A percentile compares a stretch with the other conserved stretches of the same genome.
phyloP scores from a whole-genome alignment of 2,888 invertebrate genomes.

The Aleiodes testaceus region DNA sequence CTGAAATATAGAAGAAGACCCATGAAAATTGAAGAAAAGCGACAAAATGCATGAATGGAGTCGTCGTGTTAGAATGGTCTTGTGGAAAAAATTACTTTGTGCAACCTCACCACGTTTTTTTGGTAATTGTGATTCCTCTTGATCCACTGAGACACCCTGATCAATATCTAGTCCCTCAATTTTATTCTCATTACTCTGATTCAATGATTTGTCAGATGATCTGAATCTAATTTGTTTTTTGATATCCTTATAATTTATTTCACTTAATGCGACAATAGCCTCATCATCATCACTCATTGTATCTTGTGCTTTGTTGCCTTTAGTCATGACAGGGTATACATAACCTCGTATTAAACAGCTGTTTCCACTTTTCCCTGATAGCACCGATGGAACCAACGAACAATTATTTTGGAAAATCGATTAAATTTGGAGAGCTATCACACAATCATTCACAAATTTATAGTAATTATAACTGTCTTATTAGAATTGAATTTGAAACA shows the following conservation, averaged over 20 bases:
- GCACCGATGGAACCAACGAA: constrained; percentile 4
- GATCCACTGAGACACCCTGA: constrained; percentile 42
- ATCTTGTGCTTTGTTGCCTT: constrained; percentile 50
- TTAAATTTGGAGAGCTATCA: too few species aligned
- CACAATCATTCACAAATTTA: too few species aligned
- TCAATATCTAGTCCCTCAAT: constrained; percentile 58
- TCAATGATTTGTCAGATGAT: constrained; percentile 49
- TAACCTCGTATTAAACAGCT: constrained; percentile 61
- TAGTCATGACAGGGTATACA: constrained; percentile 58
- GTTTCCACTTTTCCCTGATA: constrained; percentile 37
- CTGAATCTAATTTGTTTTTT: constrained; percentile 59
- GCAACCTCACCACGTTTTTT: constrained; percentile 54
- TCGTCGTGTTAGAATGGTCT: constrained; percentile 14
- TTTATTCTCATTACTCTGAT: constrained; percentile 48
- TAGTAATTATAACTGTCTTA: too few species aligned
- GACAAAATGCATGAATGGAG: neutral
- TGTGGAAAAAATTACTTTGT: constrained; percentile 16
- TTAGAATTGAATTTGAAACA: too few species aligned
- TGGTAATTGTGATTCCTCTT: constrained; percentile 49
- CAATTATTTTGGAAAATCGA: too few species aligned
- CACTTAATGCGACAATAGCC: constrained; percentile 47
- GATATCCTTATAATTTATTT: constrained; percentile 49
- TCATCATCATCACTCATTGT: constrained; percentile 53
- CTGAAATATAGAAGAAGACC: constrained; percentile 51
- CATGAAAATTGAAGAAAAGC: constrained; percentile 11